Percentiles rank a stretch among this genome's conserved stretches.
These are phyloP conservation scores for Pantherophis vulpinus DNA, from an alignment of 2,797 vertebrate species.

Conservation along the genomic window DNA sequence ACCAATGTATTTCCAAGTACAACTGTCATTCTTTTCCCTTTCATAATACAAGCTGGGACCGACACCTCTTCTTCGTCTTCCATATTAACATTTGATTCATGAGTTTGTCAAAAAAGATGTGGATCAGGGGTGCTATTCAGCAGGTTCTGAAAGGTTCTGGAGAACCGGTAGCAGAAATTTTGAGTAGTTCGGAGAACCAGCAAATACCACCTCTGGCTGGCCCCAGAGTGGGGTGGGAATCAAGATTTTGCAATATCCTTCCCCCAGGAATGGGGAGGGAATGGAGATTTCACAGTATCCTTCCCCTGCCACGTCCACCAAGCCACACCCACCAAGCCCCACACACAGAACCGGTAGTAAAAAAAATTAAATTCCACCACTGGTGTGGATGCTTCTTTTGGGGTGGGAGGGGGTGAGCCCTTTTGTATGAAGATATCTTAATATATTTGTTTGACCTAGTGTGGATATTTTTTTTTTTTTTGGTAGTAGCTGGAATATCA, in stretches of 20 bases:
- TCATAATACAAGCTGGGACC: constrained; percentile 55
- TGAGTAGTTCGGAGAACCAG: too few relatives aligned
- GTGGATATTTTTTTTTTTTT: neutral
- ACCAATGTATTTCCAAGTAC: constrained; percentile 60
- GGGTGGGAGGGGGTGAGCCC: constrained; percentile 42
- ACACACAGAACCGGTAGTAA: too few relatives aligned
- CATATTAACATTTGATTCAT: constrained; percentile 57
- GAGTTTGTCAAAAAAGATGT: constrained; percentile 8
- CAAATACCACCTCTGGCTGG: too few relatives aligned
- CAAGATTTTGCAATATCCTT: too few relatives aligned
- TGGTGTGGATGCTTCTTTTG: constrained; percentile 24
- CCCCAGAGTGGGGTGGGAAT: too few relatives aligned
- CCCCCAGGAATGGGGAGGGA: too few relatives aligned
- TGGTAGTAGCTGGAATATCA: constrained; percentile 73
- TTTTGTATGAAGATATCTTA: constrained; percentile 73
- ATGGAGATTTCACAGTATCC: too few relatives aligned
- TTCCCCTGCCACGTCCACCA: too few relatives aligned
- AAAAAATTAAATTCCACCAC: too few relatives aligned
- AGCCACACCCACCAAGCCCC: too few relatives aligned
- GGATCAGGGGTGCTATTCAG: neutral
- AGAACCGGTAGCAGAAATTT: too few relatives aligned
- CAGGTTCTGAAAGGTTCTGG: too few relatives aligned
- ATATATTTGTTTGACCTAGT: constrained; percentile 69
- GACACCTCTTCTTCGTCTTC: constrained; percentile 47
- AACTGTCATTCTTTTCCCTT: constrained; percentile 61